Evolutionary conservation across 1,140 invertebrate genomes (phyloP).

Genomic region (Microplitis mediator): DNA sequence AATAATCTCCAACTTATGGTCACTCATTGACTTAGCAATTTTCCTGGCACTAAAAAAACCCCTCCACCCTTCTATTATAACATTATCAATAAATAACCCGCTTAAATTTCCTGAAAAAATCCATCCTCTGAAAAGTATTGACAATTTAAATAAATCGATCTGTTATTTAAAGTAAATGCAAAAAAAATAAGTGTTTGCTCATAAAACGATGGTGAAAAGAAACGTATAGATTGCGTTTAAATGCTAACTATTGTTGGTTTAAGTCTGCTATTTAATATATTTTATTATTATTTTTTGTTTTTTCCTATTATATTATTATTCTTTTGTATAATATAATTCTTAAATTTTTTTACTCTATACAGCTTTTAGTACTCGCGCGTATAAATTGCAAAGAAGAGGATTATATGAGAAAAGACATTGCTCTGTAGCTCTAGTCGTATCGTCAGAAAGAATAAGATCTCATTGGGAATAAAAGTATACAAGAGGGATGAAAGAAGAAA

Average conservation of each 20-base stretch:
- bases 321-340: slow-evolving; percentile 18
- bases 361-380: slow-evolving; percentile 31
- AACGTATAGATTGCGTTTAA: slow-evolving; percentile 46
- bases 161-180: not conserved
- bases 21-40: no score
- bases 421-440: not conserved
- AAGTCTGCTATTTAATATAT: slow-evolving; percentile 59
- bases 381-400: slow-evolving; percentile 55
- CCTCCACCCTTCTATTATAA: no score
- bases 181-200: not conserved
- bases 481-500: not conserved
- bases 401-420: slow-evolving; percentile 9
- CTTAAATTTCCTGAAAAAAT: no score
- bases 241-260: slow-evolving; percentile 62
- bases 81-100: no score
- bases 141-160: not conserved
- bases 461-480: not conserved
- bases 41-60: no score
- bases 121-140: no score
- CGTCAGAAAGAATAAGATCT: not conserved
- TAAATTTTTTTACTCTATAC: not conserved
- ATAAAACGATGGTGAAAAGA: not conserved
- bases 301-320: slow-evolving; percentile 35
- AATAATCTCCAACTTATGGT: not conserved
- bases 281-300: slow-evolving; percentile 32